Evolutionary conservation across 2,113 vertebrate species (phyloP), one percentile per base, ranked within the genome.

Genomic region (Trochalopteron elliotii): DNA sequence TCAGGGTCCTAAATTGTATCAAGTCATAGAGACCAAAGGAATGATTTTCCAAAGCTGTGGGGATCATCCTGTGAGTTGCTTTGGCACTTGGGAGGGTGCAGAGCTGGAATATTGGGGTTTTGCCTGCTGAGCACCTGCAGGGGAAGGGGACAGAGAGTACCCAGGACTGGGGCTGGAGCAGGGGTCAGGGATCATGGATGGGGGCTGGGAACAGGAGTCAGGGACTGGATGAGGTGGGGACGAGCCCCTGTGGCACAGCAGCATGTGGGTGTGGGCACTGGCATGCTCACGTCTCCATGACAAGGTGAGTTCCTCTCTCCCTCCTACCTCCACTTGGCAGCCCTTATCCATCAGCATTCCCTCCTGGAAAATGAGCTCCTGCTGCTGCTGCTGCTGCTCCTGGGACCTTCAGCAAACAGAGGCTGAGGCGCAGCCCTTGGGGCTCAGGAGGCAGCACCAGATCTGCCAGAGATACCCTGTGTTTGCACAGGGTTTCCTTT

Each of bases 401-500:
- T 18, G 61, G 76, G 79, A 77, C 53, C 30, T 45, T 25, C 57
- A n/a, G 53, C 39, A 87, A 80, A 40, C 7, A 88, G 61, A 60
- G 70, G 65, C 78, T 39, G 49, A 63, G 42, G 53, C 0, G 0
- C 60, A 95, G 72, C 37, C 56, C 57, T 44, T 44, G 11, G 40
- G 35, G 56, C 12, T 55, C 63, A 59, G 59, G 67, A 40, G 49
- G 28, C 67, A 83, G 76, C 17, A 57, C 76, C 79, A 92, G 94
- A 63, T 83, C 71, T 76, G 90, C 53, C 40, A 35, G 6, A 94
- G 94, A 93, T 53, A 83, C 82, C 67, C 67, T 1, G 11, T 56
- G 57, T 44, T 87, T 85, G 84, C 78, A 83, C 75, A 85, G 5
- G 37, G 31, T n/a, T 95, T 96, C 90, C 85, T 95, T 85, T n/a